These are phyloP conservation scores for Lates japonicus DNA, from an alignment of 2,797 vertebrate genomes.

Conservation along the genomic window DNA sequence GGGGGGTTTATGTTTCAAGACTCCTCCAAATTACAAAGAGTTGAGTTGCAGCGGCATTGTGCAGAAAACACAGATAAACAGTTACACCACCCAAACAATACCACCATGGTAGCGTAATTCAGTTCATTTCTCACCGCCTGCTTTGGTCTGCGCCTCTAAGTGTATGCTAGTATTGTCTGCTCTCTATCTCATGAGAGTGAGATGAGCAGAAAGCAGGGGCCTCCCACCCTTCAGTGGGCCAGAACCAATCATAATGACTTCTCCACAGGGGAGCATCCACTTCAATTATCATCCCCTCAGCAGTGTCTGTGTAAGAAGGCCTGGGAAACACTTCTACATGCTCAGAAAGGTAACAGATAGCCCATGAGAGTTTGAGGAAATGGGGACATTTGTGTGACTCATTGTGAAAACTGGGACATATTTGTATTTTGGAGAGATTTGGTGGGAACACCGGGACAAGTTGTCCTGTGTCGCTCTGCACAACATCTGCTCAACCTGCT, in stretches of 20 bases:
- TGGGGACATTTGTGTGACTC: constrained; percentile 50
- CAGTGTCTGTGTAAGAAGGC: constrained; percentile 52
- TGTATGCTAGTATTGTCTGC: constrained; percentile 25
- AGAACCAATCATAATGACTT: constrained; percentile 80
- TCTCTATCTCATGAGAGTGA: constrained; percentile 45
- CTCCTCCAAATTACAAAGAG: constrained; percentile 65
- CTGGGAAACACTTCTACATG: constrained; percentile 55
- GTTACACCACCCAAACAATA: constrained; percentile 39
- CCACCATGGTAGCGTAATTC: constrained; percentile 35
- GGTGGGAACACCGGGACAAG: constrained; percentile 57
- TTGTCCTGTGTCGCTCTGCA: constrained; percentile 54
- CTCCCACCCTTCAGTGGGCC: constrained; percentile 66
- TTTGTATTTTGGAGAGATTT: constrained; percentile 72
- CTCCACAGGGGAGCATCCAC: constrained; percentile 72
- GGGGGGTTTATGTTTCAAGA: constrained; percentile 69
- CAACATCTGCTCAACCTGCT: constrained; percentile 72
- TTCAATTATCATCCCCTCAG: constrained; percentile 71
- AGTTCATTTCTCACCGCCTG: constrained; percentile 18
- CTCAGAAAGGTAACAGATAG: constrained; percentile 54
- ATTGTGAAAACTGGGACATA: constrained; percentile 66
- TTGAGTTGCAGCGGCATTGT: constrained; percentile 49
- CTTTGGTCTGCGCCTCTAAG: constrained; percentile 20
- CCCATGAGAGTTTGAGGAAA: constrained; percentile 39
- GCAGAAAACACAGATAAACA: constrained; percentile 47
- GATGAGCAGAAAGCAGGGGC: constrained; percentile 57